phyloP scores from a whole-genome alignment of 2,888 invertebrate species.

The Aspidapion aeneum region DNA sequence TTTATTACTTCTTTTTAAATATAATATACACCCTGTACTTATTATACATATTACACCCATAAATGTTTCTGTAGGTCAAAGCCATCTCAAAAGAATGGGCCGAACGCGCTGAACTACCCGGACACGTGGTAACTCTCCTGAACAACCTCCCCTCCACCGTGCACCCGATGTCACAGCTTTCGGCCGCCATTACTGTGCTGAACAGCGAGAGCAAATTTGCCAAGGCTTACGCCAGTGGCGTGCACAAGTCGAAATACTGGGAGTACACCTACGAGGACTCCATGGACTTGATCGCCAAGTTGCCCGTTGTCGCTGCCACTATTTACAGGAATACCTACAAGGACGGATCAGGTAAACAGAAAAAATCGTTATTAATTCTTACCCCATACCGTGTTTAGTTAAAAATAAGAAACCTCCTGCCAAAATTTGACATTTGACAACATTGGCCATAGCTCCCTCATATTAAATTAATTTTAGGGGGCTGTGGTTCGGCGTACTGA shows the following conservation, averaged over 20 bases:
- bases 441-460: no score
- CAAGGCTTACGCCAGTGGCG: constrained; percentile 84
- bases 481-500: no score
- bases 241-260: constrained; percentile 89
- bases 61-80: constrained; percentile 46
- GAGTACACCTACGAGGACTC: constrained; percentile 90
- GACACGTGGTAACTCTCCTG: constrained; percentile 89
- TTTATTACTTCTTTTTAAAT: no score
- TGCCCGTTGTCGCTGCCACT: constrained; percentile 90
- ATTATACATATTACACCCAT: no score
- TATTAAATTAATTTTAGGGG: no score
- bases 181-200: constrained; percentile 85
- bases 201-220: constrained; percentile 92
- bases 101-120: constrained; percentile 80
- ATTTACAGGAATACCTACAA: constrained; percentile 88
- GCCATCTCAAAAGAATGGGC: constrained; percentile 82
- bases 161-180: constrained; percentile 95
- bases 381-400: no score
- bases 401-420: no score
- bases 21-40: no score
- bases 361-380: no score
- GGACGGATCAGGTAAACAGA: constrained; percentile 66
- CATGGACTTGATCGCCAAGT: constrained; percentile 92
- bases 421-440: no score
- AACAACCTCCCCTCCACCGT: constrained; percentile 86